phyloP scores from a whole-genome alignment of 2,888 invertebrate species.

The Therioaphis trifolii region DNA sequence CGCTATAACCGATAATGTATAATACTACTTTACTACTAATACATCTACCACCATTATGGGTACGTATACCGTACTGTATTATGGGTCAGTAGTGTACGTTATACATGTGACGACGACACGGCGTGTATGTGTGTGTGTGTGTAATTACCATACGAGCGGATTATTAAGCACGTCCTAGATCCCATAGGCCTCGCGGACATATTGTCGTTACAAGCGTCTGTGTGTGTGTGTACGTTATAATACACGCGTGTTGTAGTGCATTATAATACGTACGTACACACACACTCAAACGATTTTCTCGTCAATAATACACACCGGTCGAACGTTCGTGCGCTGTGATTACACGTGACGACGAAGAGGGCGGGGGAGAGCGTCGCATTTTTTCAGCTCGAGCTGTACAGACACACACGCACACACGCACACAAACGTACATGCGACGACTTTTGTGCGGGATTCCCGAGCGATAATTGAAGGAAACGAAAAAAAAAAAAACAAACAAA shows the following conservation, averaged over 20 bases:
- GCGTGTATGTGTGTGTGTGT: not conserved
- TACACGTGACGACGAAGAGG: not conserved
- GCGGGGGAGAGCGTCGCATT: not conserved
- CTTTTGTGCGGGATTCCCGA: too few relatives aligned
- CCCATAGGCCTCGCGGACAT: conserved; percentile 54
- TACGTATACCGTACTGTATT: conserved; percentile 5
- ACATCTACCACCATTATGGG: not conserved
- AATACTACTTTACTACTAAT: not conserved
- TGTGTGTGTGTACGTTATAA: not conserved
- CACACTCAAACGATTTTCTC: conserved; percentile 35
- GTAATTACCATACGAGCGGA: conserved; percentile 57
- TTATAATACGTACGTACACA: not conserved
- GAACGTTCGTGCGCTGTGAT: conserved; percentile 1
- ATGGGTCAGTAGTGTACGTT: conserved; percentile 57
- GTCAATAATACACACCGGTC: conserved; percentile 26
- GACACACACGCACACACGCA: too few relatives aligned
- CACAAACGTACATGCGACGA: too few relatives aligned
- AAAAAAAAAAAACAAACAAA: too few relatives aligned
- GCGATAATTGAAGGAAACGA: too few relatives aligned
- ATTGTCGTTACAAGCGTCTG: conserved; percentile 27
- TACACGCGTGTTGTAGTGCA: too few relatives aligned
- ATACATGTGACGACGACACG: not conserved
- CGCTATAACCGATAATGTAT: too few relatives aligned
- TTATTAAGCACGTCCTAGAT: conserved; percentile 61
- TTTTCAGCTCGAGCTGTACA: not conserved